Percentiles rank a stretch among this genome's conserved stretches.
These are phyloP conservation scores for Amphipyra tragopoginis DNA, from an alignment of 2,888 invertebrate genomes.

Conservation along the genomic window DNA sequence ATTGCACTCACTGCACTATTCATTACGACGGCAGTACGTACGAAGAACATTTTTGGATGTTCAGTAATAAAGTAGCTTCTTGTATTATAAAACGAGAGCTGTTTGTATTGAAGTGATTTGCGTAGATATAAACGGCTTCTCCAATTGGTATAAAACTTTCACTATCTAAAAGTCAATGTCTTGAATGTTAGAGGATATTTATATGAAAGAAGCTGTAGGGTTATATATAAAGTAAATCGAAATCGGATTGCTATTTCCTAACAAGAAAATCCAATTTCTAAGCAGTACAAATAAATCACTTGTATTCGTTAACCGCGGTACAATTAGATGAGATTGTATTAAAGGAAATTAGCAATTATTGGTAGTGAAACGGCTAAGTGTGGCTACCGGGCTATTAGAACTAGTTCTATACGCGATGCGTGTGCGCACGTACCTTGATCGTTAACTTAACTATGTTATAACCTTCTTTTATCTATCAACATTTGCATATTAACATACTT, in stretches of 20 bases:
- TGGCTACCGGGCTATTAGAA: constrained; percentile 61
- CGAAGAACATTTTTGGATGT: too few relatives aligned
- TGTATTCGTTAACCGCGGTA: constrained; percentile 39
- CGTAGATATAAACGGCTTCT: too few relatives aligned
- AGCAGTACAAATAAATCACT: constrained; percentile 47
- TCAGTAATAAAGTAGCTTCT: too few relatives aligned
- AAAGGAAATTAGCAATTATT: constrained; percentile 69
- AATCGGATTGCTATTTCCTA: constrained; percentile 29
- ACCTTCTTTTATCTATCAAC: constrained; percentile 77
- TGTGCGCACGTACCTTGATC: constrained; percentile 61
- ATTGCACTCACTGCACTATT: too few relatives aligned
- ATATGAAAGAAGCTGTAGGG: constrained; percentile 2
- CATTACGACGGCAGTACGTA: too few relatives aligned
- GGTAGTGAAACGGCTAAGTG: constrained; percentile 62
- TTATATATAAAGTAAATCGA: constrained; percentile 4
- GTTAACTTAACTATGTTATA: constrained; percentile 77
- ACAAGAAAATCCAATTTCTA: constrained; percentile 42
- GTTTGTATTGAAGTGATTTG: too few relatives aligned
- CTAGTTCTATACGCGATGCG: constrained; percentile 55
- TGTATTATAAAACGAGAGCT: too few relatives aligned
- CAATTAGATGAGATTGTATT: constrained; percentile 66
- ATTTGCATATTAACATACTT: constrained; percentile 80
- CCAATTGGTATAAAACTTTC: too few relatives aligned
- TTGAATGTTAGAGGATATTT: constrained; percentile 1
- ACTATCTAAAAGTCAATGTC: too few relatives aligned